These are phyloP conservation scores for Lepidurus packardi DNA, from an alignment of 1,140 invertebrate species.

Conservation along the genomic window DNA sequence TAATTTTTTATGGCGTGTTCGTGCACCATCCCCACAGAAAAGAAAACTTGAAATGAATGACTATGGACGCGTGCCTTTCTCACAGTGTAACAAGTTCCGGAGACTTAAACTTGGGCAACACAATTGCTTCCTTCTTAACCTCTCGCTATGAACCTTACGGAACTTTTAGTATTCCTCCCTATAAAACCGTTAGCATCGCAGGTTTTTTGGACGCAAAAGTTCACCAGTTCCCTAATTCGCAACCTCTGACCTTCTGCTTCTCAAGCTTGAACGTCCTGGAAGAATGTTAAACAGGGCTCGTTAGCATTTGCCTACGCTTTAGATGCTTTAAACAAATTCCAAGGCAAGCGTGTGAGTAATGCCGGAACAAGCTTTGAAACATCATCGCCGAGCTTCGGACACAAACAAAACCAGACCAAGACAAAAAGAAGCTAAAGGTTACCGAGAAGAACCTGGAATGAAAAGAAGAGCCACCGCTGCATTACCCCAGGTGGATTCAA, in stretches of 20 bases:
- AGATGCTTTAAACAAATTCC: not conserved
- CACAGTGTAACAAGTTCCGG: not conserved
- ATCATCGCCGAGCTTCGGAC: not conserved
- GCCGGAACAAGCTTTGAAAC: not conserved
- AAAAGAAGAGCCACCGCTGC: not conserved
- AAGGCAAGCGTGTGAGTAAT: constrained; percentile 2
- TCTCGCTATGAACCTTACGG: not conserved
- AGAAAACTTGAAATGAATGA: not conserved
- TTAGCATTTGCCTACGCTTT: not conserved
- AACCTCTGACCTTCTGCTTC: not conserved
- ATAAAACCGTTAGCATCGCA: not conserved
- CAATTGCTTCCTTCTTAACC: not conserved
- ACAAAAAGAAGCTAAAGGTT: constrained; percentile 14
- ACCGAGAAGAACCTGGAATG: not conserved
- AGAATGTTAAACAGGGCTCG: not conserved
- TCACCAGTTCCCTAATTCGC: not conserved
- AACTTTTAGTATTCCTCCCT: not conserved
- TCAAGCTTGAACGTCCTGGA: not conserved
- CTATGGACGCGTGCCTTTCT: not conserved
- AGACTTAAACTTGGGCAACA: not conserved
- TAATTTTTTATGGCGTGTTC: too few relatives aligned
- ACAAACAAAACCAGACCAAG: not conserved
- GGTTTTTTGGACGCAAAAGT: not conserved
- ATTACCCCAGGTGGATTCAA: not conserved
- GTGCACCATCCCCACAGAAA: not conserved